These are phyloP conservation scores for Tragelaphus imberbis DNA, from an alignment of 2,113 vertebrate genomes.

Conservation along the genomic window DNA sequence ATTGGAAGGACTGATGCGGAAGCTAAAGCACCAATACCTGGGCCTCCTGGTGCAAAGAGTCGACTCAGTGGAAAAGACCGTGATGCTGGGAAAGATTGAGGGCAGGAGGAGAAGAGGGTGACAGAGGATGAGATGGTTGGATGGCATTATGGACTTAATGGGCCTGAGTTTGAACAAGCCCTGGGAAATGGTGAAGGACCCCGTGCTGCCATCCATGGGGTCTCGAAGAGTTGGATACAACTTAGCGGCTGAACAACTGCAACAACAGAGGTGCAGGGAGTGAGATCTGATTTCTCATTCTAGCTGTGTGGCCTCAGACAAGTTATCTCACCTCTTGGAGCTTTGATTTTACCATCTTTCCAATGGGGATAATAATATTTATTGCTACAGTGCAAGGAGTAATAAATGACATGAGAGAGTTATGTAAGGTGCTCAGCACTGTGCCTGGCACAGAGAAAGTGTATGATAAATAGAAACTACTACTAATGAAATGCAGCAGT, in stretches of 20 bases:
- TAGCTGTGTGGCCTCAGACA: not conserved
- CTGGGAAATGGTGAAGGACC: not conserved
- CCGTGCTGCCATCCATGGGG: not conserved
- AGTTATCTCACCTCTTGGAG: not conserved
- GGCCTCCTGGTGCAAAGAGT: not conserved
- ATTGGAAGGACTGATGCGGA: not conserved
- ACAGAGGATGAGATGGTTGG: not conserved
- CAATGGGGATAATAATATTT: not conserved
- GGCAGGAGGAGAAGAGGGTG: not conserved
- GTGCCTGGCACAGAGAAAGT: not conserved
- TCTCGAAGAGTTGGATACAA: not conserved
- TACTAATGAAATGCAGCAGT: not conserved
- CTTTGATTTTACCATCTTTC: not conserved
- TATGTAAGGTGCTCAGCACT: fast-evolving
- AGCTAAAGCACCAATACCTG: not conserved
- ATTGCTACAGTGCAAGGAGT: not conserved
- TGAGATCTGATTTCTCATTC: fast-evolving
- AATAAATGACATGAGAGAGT: not conserved
- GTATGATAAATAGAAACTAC: not conserved
- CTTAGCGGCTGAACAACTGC: not conserved
- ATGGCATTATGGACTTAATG: not conserved
- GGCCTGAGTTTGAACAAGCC: not conserved
- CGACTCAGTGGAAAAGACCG: not conserved
- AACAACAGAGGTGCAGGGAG: not conserved
- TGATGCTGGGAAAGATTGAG: not conserved